These are phyloP conservation scores for Protonemura montana DNA, from an alignment of 2,888 invertebrate species.

Conservation along the genomic window DNA sequence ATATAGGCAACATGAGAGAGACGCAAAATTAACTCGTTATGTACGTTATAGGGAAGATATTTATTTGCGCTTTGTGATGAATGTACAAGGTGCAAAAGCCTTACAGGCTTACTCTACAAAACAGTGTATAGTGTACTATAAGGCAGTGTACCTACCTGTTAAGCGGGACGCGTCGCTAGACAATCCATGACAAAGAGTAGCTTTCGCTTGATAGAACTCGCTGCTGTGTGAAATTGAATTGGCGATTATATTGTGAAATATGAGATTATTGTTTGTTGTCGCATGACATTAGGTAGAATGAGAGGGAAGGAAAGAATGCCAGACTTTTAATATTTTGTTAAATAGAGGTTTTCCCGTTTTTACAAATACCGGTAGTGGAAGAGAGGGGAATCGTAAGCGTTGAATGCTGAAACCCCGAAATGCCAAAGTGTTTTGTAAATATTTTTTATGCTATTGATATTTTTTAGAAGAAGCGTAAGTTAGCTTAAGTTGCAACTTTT, in stretches of 20 bases:
- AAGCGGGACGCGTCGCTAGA: neutral
- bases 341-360: too few relatives aligned
- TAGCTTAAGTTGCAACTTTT: too few relatives aligned
- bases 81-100: slow-evolving; percentile 44
- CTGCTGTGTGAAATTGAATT: slow-evolving; percentile 41
- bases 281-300: slow-evolving; percentile 17
- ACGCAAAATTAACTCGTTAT: slow-evolving; percentile 30
- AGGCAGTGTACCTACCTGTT: neutral
- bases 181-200: slow-evolving; percentile 8
- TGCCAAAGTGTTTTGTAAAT: too few relatives aligned
- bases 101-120: neutral
- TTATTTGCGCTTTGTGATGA: slow-evolving; percentile 48
- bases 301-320: neutral
- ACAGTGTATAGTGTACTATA: neutral
- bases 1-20: neutral
- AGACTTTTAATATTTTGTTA: neutral
- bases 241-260: slow-evolving; percentile 19
- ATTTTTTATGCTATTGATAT: too few relatives aligned
- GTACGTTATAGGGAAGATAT: slow-evolving; percentile 41
- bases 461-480: too few relatives aligned
- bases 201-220: slow-evolving; percentile 38
- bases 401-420: too few relatives aligned
- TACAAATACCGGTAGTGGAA: too few relatives aligned
- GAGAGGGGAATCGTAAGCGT: too few relatives aligned
- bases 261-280: slow-evolving; percentile 20